These are phyloP conservation scores for Plestiodon gilberti DNA, from an alignment of 2,113 vertebrate species.

Conservation along the genomic window DNA sequence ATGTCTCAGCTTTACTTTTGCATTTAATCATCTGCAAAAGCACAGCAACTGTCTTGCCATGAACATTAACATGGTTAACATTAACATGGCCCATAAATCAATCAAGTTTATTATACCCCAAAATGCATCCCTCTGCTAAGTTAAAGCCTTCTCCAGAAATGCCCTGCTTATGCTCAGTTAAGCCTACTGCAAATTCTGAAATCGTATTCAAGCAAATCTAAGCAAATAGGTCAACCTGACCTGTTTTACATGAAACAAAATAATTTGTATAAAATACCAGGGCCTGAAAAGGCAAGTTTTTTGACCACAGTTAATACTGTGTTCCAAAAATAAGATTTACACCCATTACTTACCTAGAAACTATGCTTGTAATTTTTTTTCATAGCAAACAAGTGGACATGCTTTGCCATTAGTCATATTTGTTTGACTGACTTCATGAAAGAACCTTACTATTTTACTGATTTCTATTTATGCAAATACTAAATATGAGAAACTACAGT, in stretches of 20 bases:
- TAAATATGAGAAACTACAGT: not conserved
- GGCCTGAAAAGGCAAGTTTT: not conserved
- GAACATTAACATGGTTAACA: too few relatives aligned
- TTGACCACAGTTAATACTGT: not conserved
- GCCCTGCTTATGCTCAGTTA: not conserved
- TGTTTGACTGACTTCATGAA: not conserved
- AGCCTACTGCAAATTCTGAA: not conserved
- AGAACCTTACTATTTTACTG: not conserved
- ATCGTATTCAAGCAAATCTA: not conserved
- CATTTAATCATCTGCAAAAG: not conserved
- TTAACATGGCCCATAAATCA: not conserved
- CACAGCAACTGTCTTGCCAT: not conserved
- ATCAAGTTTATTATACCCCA: not conserved
- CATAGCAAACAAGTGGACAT: not conserved
- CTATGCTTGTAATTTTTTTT: conserved; percentile 20
- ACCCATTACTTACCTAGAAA: conserved; percentile 54
- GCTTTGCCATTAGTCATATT: not conserved
- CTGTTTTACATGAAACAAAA: not conserved
- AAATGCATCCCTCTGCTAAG: not conserved
- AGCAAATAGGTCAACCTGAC: conserved; percentile 12
- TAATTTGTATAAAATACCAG: not conserved
- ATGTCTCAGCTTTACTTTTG: not conserved
- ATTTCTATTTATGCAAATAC: not conserved
- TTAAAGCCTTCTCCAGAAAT: not conserved
- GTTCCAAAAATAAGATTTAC: conserved; percentile 43